phyloP scores from a whole-genome alignment of 2,113 vertebrate genomes.

The Nansenia antarctica region DNA sequence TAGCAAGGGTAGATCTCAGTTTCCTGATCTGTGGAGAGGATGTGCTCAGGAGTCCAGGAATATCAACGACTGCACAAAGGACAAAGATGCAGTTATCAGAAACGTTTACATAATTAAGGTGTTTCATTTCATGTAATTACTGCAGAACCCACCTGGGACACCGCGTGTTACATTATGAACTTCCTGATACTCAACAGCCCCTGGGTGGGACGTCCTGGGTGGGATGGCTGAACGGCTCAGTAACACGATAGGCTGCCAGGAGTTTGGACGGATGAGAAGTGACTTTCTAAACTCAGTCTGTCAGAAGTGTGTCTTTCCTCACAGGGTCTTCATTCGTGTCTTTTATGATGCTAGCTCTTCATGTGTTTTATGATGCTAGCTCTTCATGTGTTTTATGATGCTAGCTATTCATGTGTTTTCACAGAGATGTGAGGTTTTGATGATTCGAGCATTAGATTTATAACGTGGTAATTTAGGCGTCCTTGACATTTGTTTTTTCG shows the following conservation, averaged over 20 bases:
- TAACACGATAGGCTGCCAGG: slow-evolving; percentile 51
- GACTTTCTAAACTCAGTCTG: slow-evolving; percentile 21
- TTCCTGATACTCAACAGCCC: slow-evolving; percentile 73
- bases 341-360: too few species aligned
- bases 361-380: too few species aligned
- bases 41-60: slow-evolving; percentile 66
- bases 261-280: slow-evolving; percentile 21
- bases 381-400: too few species aligned
- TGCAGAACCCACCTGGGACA: slow-evolving; percentile 67
- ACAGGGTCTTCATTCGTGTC: background rate
- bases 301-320: background rate
- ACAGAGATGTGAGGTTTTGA: too few species aligned
- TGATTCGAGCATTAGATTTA: background rate
- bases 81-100: slow-evolving; percentile 74
- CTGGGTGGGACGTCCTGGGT: slow-evolving; percentile 45
- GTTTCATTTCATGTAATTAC: slow-evolving; percentile 79
- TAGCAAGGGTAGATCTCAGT: slow-evolving; percentile 62
- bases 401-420: too few species aligned
- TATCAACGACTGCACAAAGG: slow-evolving; percentile 69
- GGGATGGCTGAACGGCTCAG: slow-evolving; percentile 48
- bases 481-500: background rate
- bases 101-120: slow-evolving; percentile 73
- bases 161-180: slow-evolving; percentile 66
- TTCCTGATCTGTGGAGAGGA: slow-evolving; percentile 73
- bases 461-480: background rate